These are phyloP conservation scores for Pilophorus perplexus DNA, from an alignment of 2,888 invertebrate species.

Conservation along the genomic window DNA sequence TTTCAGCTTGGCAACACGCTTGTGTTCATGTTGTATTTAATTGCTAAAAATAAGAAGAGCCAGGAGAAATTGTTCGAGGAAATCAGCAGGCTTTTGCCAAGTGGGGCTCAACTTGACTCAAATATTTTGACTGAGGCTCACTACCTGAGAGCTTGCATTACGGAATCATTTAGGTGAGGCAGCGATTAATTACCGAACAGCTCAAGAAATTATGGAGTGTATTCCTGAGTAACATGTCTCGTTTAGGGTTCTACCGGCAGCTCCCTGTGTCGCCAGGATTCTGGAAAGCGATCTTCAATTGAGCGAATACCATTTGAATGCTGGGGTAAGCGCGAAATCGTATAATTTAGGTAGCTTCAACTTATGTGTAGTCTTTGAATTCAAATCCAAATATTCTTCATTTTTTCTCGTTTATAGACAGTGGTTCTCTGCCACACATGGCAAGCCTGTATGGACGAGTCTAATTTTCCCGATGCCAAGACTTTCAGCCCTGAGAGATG, in stretches of 20 bases:
- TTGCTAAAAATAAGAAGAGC: slow-evolving; percentile 66
- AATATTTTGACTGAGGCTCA: slow-evolving; percentile 64
- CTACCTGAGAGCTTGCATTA: slow-evolving; percentile 75
- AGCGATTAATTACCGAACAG: no score
- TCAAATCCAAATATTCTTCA: background rate
- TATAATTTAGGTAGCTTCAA: background rate
- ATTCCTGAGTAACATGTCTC: no score
- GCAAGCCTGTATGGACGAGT: slow-evolving; percentile 72
- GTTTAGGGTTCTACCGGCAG: slow-evolving; percentile 65
- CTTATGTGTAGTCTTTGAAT: background rate
- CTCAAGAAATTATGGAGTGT: no score
- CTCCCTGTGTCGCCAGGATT: slow-evolving; percentile 74
- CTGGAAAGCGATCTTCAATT: slow-evolving; percentile 69
- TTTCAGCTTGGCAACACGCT: slow-evolving; percentile 73
- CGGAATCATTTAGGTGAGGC: slow-evolving; percentile 68
- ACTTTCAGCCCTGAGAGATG: slow-evolving; percentile 77
- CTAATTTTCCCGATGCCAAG: slow-evolving; percentile 69
- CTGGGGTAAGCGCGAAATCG: slow-evolving; percentile 76
- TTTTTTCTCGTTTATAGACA: slow-evolving; percentile 57
- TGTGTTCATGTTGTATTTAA: slow-evolving; percentile 71
- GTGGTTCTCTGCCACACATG: slow-evolving; percentile 78
- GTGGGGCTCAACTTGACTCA: slow-evolving; percentile 59
- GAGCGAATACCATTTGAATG: slow-evolving; percentile 64
- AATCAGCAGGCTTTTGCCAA: slow-evolving; percentile 58
- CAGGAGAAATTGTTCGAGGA: slow-evolving; percentile 67